Evolutionary conservation across 53 echinoderm and acorn worm species (phyloP), one percentile per base, ranked within the genome.

Genomic region (Astropecten irregularis): DNA sequence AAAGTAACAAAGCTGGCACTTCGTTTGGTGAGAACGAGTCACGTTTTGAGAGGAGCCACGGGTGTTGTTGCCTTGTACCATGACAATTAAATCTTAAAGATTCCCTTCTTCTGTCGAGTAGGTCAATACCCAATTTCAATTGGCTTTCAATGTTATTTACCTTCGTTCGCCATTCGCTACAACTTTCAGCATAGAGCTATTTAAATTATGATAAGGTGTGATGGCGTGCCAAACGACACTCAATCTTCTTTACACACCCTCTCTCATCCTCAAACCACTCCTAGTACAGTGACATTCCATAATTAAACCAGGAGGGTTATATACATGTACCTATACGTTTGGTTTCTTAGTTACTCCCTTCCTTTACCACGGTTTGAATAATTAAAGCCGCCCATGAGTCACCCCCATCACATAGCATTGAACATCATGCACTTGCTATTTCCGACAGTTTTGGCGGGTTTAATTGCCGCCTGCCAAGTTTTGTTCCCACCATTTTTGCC

Each of bases 391-490:
- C 19, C 47, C 61, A 27, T 79, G 62, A 74, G 74, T 74, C 62
- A 79, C 14, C 58, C 16, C 5, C 14, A n/a, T n/a, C 37, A 56
- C 28, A 63, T 31, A 44, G 46, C 63, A 68, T 27, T 79, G 62
- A 62, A 21, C 79, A 47, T 79, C 38, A 62, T 60, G 60, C 79
- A 44, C 10, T 31, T 14, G 10, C 42, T 29, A 6, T 46, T 47
- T 61, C 61, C 62, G 33, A 63, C 62, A 79, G 13, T n/a, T 79
- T 46, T 79, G 79, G 79, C 79, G 51, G 44, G 47, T 79, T 68
- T 79, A 79, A 79, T 79, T 79, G 46, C 79, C 79, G 40, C 62
- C 62, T 40, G 47, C 70, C 70, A 69, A 48, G 4, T 54, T 8
- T 7, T 8, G 18, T 54, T 54, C 77, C 40, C 77, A 60, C 77